These are phyloP conservation scores for Tenthredo distinguenda DNA, from an alignment of 2,888 invertebrate genomes.

Conservation along the genomic window DNA sequence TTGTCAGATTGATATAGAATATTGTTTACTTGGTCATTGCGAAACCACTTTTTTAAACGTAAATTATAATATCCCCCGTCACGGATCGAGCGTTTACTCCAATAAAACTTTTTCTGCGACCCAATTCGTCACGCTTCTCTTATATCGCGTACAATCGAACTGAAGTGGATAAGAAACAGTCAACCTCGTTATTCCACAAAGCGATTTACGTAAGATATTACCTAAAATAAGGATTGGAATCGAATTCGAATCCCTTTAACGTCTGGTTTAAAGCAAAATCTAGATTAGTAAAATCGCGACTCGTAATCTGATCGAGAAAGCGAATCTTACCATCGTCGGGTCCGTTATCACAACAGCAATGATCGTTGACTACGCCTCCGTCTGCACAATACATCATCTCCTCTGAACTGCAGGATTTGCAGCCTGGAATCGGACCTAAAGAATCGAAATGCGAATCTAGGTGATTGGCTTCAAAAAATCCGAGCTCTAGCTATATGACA, in stretches of 20 bases:
- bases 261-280: background rate
- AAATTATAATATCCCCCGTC: background rate
- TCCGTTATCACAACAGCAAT: slow-evolving; percentile 82
- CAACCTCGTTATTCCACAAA: background rate
- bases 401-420: slow-evolving; percentile 82
- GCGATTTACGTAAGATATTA: background rate
- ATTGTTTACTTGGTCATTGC: too few relatives aligned
- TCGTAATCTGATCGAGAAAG: background rate
- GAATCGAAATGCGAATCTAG: slow-evolving; percentile 62
- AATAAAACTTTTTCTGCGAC: background rate
- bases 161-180: background rate
- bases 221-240: background rate
- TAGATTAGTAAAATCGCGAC: too few relatives aligned
- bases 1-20: too few relatives aligned
- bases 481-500: background rate
- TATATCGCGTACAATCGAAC: background rate
- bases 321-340: slow-evolving; percentile 79
- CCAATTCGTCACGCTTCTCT: background rate
- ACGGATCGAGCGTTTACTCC: background rate
- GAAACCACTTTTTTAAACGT: background rate
- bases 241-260: background rate
- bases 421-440: slow-evolving; percentile 80
- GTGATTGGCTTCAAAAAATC: background rate
- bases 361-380: slow-evolving; percentile 81
- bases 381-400: slow-evolving; percentile 84